These are phyloP conservation scores for Pycnomerus fuliginosus DNA, from an alignment of 2,888 invertebrate species.

Conservation along the genomic window DNA sequence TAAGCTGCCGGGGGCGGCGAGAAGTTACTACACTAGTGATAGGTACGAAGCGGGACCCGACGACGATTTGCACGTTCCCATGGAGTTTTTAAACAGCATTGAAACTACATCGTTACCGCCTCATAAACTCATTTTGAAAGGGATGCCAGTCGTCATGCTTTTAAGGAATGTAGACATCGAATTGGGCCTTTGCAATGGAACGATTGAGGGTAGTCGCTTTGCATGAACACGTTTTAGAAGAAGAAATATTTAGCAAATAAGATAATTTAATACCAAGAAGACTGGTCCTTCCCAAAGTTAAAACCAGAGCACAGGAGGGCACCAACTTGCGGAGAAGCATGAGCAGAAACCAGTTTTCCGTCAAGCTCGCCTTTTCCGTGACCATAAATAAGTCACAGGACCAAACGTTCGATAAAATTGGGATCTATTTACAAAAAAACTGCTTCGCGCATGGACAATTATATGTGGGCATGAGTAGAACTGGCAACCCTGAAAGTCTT, in stretches of 20 bases:
- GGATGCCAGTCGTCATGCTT: constrained; percentile 29
- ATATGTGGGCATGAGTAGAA: constrained; percentile 28
- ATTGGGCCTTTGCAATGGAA: constrained; percentile 30
- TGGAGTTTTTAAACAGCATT: constrained; percentile 19
- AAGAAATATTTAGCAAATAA: constrained; percentile 10
- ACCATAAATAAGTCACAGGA: too few relatives aligned
- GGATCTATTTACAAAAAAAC: constrained; percentile 24
- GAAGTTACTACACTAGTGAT: constrained; percentile 14
- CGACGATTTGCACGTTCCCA: constrained; percentile 11
- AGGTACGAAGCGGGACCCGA: constrained; percentile 9
- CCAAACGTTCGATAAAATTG: too few relatives aligned
- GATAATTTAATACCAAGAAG: constrained; percentile 5
- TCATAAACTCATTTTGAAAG: constrained; percentile 27
- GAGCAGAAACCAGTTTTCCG: too few relatives aligned
- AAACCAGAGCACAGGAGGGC: constrained; percentile 7
- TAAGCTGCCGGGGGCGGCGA: constrained; percentile 6
- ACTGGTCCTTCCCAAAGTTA: constrained; percentile 21
- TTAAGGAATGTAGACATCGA: constrained; percentile 28
- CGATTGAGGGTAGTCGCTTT: constrained; percentile 7
- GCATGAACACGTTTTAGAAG: constrained; percentile 2
- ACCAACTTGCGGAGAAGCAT: constrained; percentile 16
- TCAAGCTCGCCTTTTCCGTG: too few relatives aligned
- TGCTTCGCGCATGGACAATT: constrained; percentile 30
- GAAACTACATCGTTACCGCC: constrained; percentile 31
- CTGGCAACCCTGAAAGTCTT: too few relatives aligned